Conservation (phyloP, 2,888 invertebrate species). For the Drosophila algonquin region DNA sequence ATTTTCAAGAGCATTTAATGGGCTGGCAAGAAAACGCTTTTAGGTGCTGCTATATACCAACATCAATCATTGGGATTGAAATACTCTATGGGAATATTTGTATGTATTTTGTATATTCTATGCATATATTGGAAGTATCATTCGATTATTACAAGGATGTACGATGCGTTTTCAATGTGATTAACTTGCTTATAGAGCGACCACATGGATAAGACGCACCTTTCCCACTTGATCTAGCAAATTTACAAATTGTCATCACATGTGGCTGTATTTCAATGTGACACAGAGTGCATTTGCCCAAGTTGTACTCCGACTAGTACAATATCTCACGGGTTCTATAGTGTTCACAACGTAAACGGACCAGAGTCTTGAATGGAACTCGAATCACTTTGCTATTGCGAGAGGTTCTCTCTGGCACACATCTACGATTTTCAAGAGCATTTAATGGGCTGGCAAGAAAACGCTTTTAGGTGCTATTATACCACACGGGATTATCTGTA, state of each 20-base stretch:
- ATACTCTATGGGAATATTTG: not conserved
- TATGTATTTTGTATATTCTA: too few relatives aligned
- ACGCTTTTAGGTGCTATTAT: constrained; percentile 68
- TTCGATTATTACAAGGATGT: not conserved
- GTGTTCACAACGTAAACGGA: constrained; percentile 51
- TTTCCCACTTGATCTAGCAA: constrained; percentile 59
- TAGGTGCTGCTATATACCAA: constrained; percentile 52
- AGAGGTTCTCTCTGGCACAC: constrained; percentile 62
- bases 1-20: constrained; percentile 66
- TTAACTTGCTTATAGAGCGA: constrained; percentile 15
- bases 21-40: constrained; percentile 73
- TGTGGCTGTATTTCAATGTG: constrained; percentile 50
- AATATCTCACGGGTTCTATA: not conserved
- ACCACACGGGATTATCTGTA: too few relatives aligned
- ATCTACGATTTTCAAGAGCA: constrained; percentile 73
- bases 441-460: constrained; percentile 56
- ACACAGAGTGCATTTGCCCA: constrained; percentile 76
- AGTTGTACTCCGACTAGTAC: too few relatives aligned
- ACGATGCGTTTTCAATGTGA: constrained; percentile 61
- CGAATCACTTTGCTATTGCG: constrained; percentile 58
- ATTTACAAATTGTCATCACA: constrained; percentile 72
- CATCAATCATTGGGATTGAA: not conserved
- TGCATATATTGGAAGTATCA: too few relatives aligned
- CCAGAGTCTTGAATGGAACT: constrained; percentile 17
- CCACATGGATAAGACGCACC: constrained; percentile 66